phyloP scores from a whole-genome alignment of 2,113 vertebrate genomes.

The Ursus arctos region DNA sequence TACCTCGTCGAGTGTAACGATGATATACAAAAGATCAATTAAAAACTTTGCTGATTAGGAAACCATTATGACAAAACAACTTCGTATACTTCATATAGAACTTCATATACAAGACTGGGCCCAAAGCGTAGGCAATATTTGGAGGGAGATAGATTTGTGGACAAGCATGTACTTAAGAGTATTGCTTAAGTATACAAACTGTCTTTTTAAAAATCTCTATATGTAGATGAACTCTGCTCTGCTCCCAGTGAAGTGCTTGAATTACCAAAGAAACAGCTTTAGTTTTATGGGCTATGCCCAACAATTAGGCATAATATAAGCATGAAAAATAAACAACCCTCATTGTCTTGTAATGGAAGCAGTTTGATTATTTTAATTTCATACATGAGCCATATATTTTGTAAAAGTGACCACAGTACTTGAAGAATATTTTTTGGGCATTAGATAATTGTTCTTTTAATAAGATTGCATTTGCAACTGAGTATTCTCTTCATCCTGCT shows the following conservation, averaged over 20 bases:
- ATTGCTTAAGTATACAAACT: neutral
- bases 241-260: neutral
- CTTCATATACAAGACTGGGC: neutral
- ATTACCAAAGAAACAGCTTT: neutral
- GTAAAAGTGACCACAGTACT: neutral
- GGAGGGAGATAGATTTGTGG: neutral
- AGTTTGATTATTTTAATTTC: slow-evolving; percentile 29
- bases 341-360: neutral
- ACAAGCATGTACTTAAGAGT: neutral
- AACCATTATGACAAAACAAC: neutral
- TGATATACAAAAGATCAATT: neutral
- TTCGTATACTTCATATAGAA: neutral
- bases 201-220: neutral
- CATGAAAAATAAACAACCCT: neutral
- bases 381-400: neutral
- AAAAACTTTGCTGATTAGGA: neutral
- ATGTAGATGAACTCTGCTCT: neutral
- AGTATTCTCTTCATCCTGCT: neutral
- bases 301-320: neutral
- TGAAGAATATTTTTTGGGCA: neutral
- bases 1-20: neutral
- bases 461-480: neutral
- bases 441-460: neutral
- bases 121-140: neutral
- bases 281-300: neutral